These are phyloP conservation scores for Rhynchopsitta pachyrhyncha DNA, from an alignment of 2,113 vertebrate genomes.

Conservation along the genomic window DNA sequence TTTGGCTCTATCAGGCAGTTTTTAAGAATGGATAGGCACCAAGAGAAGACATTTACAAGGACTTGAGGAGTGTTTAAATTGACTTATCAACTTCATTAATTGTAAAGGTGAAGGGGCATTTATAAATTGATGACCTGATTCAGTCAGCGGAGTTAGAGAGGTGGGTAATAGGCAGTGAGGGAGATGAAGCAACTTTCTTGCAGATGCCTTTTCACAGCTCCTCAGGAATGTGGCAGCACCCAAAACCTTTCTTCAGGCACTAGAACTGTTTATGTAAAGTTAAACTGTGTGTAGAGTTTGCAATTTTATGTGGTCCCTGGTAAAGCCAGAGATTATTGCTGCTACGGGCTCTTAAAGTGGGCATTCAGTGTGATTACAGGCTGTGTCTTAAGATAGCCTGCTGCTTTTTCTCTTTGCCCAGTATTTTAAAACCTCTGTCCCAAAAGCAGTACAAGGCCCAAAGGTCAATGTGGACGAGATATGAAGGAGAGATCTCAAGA, in stretches of 20 bases:
- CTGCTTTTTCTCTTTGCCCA: not conserved
- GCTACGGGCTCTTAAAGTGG: fast-evolving
- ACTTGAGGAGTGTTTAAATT: not conserved
- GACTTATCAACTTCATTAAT: not conserved
- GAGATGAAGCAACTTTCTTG: not conserved
- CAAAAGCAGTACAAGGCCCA: not conserved
- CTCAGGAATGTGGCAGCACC: not conserved
- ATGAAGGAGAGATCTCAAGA: not conserved
- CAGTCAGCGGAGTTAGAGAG: not conserved
- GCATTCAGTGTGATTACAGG: not conserved
- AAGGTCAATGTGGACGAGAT: not conserved
- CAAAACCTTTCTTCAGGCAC: not conserved
- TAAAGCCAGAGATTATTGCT: not conserved
- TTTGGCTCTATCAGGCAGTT: not conserved
- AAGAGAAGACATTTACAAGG: not conserved
- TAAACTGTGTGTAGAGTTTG: not conserved
- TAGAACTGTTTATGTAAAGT: not conserved
- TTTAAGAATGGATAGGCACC: not conserved
- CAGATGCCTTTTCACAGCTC: not conserved
- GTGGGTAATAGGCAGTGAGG: not conserved
- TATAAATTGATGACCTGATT: not conserved
- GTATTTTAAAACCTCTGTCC: not conserved
- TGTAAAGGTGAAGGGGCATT: not conserved
- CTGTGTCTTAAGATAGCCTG: not conserved
- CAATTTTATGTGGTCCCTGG: not conserved